phyloP scores from a whole-genome alignment of 2,797 vertebrate genomes.

The Mus minutoides region DNA sequence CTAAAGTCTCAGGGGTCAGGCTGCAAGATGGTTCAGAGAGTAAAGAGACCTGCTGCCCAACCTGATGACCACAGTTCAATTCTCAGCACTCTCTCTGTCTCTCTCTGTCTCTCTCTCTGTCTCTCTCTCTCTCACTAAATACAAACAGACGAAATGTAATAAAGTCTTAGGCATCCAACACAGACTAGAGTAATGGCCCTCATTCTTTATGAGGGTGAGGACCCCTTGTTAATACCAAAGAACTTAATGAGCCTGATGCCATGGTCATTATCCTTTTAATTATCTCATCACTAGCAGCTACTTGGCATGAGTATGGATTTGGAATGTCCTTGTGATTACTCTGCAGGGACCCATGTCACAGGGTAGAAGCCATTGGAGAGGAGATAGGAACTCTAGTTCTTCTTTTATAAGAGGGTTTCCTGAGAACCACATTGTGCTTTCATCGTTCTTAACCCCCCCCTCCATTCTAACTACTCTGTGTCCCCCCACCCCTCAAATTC shows the following conservation, averaged over 20 bases:
- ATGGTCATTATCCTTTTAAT: slow-evolving; percentile 75
- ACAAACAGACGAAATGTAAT: background rate
- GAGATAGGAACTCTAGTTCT: background rate
- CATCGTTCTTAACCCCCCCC: background rate
- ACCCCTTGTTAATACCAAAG: slow-evolving; percentile 76
- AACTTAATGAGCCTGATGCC: slow-evolving; percentile 75
- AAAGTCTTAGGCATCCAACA: background rate
- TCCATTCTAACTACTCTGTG: background rate
- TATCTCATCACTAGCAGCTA: slow-evolving; percentile 66
- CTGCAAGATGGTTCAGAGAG: background rate
- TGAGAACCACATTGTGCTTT: background rate
- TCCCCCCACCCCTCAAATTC: background rate
- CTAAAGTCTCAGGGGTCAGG: background rate
- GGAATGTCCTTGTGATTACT: slow-evolving; percentile 35
- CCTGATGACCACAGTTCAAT: background rate
- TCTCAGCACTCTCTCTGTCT: background rate
- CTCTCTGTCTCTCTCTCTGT: background rate
- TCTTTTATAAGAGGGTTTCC: background rate
- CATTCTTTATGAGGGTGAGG: slow-evolving; percentile 70
- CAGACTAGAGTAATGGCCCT: slow-evolving; percentile 45
- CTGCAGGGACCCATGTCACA: background rate
- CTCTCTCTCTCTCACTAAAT: background rate
- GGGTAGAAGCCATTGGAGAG: background rate
- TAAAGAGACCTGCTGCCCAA: background rate
- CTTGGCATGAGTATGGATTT: slow-evolving; percentile 41